Evolutionary conservation across 1,140 invertebrate species (phyloP).

Genomic region (Doryteuthis pealeii): DNA sequence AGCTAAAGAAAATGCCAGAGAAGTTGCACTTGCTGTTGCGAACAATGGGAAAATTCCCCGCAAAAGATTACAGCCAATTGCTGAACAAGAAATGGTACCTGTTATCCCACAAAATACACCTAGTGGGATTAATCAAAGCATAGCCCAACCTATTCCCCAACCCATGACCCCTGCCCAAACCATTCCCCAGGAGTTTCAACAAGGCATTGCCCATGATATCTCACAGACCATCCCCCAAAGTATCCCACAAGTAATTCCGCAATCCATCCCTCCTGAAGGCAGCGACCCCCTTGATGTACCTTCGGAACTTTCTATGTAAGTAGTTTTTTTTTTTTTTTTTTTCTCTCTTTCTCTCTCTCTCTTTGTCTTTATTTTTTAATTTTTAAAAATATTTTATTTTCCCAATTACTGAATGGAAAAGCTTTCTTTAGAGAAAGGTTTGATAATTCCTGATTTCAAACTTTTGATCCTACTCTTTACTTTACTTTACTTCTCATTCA

Average conservation of each 20-base stretch:
- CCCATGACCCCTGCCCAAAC: not conserved
- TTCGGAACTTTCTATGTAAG: not conserved
- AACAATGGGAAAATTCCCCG: not conserved
- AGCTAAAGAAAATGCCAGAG: constrained; percentile 12
- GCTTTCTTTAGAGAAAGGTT: no score
- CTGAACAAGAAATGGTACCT: constrained; percentile 5
- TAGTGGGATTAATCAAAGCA: not conserved
- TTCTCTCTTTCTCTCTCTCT: no score
- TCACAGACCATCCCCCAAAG: constrained; percentile 5
- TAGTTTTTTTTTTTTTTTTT: not conserved
- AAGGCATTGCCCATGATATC: constrained; percentile 8
- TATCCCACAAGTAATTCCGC: constrained; percentile 6
- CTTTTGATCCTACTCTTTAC: no score
- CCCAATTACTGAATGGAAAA: no score
- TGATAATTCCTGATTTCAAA: no score
- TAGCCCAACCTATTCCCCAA: not conserved
- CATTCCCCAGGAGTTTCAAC: not conserved
- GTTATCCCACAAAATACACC: not conserved
- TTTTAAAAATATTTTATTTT: no score
- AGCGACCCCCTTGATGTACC: not conserved
- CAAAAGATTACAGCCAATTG: constrained; percentile 2
- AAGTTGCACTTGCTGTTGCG: constrained; percentile 5
- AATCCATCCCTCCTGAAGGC: not conserved
- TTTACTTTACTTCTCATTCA: no score
- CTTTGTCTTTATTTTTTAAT: no score